Base-by-base conservation (phyloP, 2,888 invertebrate species). In the Netelia fuscicornis region DNA sequence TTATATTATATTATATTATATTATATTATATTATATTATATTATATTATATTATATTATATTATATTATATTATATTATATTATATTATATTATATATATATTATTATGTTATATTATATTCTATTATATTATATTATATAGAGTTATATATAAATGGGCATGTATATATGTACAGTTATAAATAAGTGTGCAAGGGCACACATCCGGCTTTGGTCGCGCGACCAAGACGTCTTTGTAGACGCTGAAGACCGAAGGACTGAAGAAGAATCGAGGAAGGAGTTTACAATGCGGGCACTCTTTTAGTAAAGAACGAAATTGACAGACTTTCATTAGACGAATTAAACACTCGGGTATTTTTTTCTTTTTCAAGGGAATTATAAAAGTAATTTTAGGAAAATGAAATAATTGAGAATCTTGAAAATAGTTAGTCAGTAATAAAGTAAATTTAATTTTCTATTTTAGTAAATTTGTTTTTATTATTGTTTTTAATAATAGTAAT, bases 201-300 rank as follows among this genome's bases (percentile, higher is more conserved):
- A 70, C 85, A 85, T 85, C 85, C 85, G 85, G 85, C 64, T 68
- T 68, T 74, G 72, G 37, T 64, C 64, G 64, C 62, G 84, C 74
- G 76, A 58, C 68, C 62, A 65, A 68, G 83, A 77, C 77, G 72
- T 67, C 77, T 77, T 37, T 74, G 77, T 68, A 68, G 54, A 74
- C 74, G 78, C 74, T 56, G 30, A 56, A 52, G 30, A 67, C 42
- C 42, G 56, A 78, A 58, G 30, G 42, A 58, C 17, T 42, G 54
- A 42, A 44, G 58, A 75, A 52, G 54, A 30, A 72, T n/a, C 20
- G 30, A 30, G 5, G 30, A 44, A 80, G 25, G 54, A 65, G 20
- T 25, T 13, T 30, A 23, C 52, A 67, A 77, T 75, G 68, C 67
- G 60, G 65, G 58, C 58, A 62, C 25, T 56, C 42, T 70, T 25